Evolutionary conservation across 2,797 vertebrate genomes (phyloP).

Genomic region (Chaenodraco wilsoni): DNA sequence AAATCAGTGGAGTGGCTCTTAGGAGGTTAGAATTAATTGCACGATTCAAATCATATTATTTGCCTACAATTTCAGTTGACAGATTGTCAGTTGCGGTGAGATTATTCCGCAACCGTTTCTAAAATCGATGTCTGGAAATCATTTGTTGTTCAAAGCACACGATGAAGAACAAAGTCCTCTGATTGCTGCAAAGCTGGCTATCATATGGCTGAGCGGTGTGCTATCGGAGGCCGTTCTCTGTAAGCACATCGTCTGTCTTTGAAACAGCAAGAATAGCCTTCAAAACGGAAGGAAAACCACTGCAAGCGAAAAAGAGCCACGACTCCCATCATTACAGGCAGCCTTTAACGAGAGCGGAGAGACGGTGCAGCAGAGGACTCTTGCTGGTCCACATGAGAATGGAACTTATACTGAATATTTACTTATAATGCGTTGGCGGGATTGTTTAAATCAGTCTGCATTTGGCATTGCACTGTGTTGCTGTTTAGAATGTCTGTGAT

Average conservation of each 20-base stretch:
- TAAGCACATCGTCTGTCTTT: constrained; percentile 59
- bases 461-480: background rate
- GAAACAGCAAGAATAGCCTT: constrained; percentile 14
- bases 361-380: background rate
- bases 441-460: background rate
- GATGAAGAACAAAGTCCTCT: constrained; percentile 20
- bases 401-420: background rate
- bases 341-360: constrained; percentile 2
- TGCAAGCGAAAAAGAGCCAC: constrained; percentile 19
- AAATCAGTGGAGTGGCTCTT: background rate
- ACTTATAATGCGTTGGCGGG: background rate
- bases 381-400: background rate
- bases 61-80: background rate
- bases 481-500: background rate
- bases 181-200: constrained; percentile 28
- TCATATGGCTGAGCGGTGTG: constrained; percentile 26
- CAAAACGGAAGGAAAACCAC: constrained; percentile 20
- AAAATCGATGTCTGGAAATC: constrained; percentile 30
- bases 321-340: background rate
- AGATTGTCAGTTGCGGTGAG: background rate
- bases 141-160: background rate
- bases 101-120: constrained; percentile 21
- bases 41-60: background rate
- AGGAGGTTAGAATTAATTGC: background rate
- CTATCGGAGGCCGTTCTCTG: constrained; percentile 35